phyloP scores from a whole-genome alignment of 1,140 invertebrate genomes.

The Calliopsis andreniformis region DNA sequence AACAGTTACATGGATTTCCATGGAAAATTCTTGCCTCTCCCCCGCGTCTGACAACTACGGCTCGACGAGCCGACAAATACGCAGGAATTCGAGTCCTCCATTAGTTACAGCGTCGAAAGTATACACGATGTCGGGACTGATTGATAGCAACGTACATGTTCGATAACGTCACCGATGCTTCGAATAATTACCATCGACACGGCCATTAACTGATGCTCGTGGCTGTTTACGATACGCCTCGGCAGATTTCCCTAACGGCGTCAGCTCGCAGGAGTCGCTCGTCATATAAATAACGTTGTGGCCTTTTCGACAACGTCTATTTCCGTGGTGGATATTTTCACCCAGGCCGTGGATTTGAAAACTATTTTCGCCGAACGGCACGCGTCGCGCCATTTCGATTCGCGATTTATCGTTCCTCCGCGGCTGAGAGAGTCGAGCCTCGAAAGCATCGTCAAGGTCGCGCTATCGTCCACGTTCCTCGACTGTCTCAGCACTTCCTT shows the following conservation, averaged over 20 bases:
- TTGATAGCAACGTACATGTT: background rate
- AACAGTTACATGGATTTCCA: background rate
- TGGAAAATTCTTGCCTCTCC: conserved; percentile 14
- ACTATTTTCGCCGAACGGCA: conserved; percentile 9
- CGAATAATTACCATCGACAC: background rate
- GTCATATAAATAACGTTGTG: conserved; percentile 36
- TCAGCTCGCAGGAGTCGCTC: background rate
- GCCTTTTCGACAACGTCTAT: conserved; percentile 35
- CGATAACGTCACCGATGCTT: background rate
- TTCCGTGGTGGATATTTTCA: conserved; percentile 12
- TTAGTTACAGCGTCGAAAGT: no score
- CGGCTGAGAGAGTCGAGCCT: background rate
- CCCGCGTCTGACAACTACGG: no score
- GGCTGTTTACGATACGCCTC: conserved; percentile 7
- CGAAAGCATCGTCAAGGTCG: no score
- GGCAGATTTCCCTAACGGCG: conserved; percentile 1
- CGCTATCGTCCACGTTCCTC: background rate
- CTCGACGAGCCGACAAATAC: no score
- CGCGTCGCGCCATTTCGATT: conserved; percentile 12
- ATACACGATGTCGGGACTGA: no score
- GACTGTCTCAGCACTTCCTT: background rate
- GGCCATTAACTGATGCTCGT: background rate
- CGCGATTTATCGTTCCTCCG: background rate
- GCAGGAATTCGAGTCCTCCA: no score
- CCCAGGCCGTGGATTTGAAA: background rate